A percentile compares a stretch with the other conserved stretches of the same genome.
Conservation (phyloP, 2,113 vertebrate species). For the Grammomys surdaster region DNA sequence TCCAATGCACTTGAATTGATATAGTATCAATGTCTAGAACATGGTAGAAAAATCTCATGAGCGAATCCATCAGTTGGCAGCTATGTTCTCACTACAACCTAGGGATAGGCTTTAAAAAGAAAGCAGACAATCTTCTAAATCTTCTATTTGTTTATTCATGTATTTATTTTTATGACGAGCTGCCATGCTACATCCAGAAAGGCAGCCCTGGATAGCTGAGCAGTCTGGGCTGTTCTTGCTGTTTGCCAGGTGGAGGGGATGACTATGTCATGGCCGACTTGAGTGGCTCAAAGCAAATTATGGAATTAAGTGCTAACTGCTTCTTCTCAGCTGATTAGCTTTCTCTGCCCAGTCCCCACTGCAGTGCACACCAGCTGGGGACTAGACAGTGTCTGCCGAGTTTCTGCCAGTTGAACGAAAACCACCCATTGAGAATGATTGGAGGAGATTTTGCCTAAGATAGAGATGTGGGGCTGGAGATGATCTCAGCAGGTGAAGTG, state of each 20-base stretch:
- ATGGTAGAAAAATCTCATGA: background rate
- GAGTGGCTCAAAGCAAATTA: constrained; percentile 55
- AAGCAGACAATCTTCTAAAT: background rate
- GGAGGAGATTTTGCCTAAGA: background rate
- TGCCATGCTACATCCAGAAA: background rate
- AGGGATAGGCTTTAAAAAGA: background rate
- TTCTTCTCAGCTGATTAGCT: constrained; percentile 44
- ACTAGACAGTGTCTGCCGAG: constrained; percentile 6
- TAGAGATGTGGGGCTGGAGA: background rate
- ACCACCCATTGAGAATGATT: background rate
- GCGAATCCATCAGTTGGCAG: background rate
- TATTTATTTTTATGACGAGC: background rate
- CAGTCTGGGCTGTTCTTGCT: background rate
- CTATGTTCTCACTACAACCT: background rate
- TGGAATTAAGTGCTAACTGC: background rate
- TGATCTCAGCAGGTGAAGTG: background rate
- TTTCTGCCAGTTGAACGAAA: constrained; percentile 18
- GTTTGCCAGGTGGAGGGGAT: background rate
- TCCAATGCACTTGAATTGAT: background rate
- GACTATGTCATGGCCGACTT: constrained; percentile 37
- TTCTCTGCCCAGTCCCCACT: constrained; percentile 38
- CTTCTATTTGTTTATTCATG: background rate
- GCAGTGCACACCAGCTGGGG: background rate
- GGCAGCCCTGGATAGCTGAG: background rate
- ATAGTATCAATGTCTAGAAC: background rate